These are phyloP conservation scores for Ennomos erosarius DNA, from an alignment of 2,888 invertebrate genomes.

Conservation along the genomic window DNA sequence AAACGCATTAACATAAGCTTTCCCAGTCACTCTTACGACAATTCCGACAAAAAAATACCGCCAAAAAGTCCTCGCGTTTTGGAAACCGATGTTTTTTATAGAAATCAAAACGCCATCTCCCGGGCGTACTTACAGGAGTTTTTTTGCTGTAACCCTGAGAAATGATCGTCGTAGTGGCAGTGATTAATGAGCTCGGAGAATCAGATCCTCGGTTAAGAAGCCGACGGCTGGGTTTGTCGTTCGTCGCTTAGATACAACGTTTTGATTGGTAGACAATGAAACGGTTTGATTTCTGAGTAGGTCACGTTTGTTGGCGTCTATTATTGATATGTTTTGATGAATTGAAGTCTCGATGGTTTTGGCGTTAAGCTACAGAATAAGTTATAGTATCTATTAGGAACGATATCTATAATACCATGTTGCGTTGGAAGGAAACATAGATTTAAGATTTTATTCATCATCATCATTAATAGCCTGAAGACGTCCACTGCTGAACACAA, in stretches of 20 bases:
- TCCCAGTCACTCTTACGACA: not conserved
- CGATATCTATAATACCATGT: too few species aligned
- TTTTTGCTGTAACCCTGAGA: constrained; percentile 39
- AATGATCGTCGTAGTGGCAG: constrained; percentile 41
- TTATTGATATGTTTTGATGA: not conserved
- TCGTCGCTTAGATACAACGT: constrained; percentile 23
- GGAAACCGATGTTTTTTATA: constrained; percentile 39
- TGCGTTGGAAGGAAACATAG: too few species aligned
- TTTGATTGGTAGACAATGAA: constrained; percentile 26
- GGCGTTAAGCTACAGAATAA: too few species aligned
- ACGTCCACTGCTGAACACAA: too few species aligned
- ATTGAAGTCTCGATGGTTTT: not conserved
- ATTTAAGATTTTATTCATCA: too few species aligned
- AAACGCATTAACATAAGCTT: constrained; percentile 2
- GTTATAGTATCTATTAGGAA: too few species aligned
- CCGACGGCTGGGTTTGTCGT: constrained; percentile 23
- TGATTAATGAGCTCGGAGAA: constrained; percentile 35
- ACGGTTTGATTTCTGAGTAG: constrained; percentile 10
- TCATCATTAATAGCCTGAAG: too few species aligned
- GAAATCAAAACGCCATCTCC: constrained; percentile 44
- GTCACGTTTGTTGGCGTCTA: not conserved
- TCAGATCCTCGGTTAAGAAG: constrained; percentile 16
- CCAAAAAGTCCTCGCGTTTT: constrained; percentile 33
- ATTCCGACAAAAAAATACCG: constrained; percentile 33
- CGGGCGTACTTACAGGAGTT: constrained; percentile 40